Evolutionary conservation across 2,888 invertebrate genomes (phyloP), one percentile per base, ranked within the genome.

Genomic region (Hirtodrosophila cameraria): DNA sequence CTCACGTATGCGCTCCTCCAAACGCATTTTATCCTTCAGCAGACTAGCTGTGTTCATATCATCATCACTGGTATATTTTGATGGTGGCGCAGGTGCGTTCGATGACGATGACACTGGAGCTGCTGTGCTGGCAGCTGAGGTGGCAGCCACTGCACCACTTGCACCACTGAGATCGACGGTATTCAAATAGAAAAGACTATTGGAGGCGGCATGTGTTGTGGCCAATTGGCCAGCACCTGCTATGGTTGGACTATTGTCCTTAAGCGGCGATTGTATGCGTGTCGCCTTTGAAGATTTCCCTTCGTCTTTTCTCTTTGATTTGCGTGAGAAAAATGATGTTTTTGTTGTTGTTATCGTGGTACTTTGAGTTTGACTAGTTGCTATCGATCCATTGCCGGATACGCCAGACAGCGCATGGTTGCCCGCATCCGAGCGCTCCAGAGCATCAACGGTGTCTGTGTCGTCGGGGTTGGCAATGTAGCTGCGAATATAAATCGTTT

Each of bases 1-100:
- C 58, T 91, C 91, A 61, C 87, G 88, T 49, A 90, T 91, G 74
- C 89, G 90, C 61, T 87, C 90, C 64, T 92, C 80, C 66, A 91
- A 25, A 79, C 88, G 81, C 91, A 92, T 82, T 84, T 91, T 85
- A 91, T 93, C 86, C 91, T 92, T 88, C 1, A 89, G 69, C 53
- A 72, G 65, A 50, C 71, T 72, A 39, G 75, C 75, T 35, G 77
- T 31, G 48, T 73, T 64, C 15, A 68, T 72, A n/a, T 79, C 79
- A 63, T 84, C 88, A 71, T 82, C 81, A 49, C 75, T 70, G 43
- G 64, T 63, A 43, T 71, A 72, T 49, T 75, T 75, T 35, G 67
- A 18, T 41, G 76, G 45, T 41, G 76, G 45, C 11, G 63, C 50
- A 25, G 70, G 25, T 58, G 75, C 11, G 13, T 69, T 50, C 15